phyloP scores from a whole-genome alignment of 2,888 invertebrate species.

The Leptarthrus brevirostris region DNA sequence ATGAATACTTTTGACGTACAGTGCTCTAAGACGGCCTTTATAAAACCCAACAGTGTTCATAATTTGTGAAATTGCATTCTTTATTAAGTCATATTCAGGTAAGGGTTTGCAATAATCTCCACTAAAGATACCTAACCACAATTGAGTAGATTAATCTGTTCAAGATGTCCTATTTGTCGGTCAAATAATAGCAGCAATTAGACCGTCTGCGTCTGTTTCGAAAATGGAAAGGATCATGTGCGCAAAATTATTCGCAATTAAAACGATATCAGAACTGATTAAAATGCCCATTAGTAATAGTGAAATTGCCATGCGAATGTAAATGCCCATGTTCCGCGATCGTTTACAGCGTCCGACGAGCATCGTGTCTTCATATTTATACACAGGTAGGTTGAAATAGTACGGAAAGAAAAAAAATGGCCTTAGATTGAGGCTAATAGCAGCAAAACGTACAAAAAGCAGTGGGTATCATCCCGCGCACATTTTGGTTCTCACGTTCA shows the following conservation, averaged over 20 bases:
- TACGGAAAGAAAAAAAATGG: conserved; percentile 17
- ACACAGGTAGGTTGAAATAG: not conserved
- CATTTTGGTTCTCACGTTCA: conserved; percentile 45
- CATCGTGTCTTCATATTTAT: not conserved
- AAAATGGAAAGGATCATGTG: conserved; percentile 49
- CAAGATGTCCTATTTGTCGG: conserved; percentile 9
- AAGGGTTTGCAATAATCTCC: too few species aligned
- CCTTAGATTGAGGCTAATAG: conserved; percentile 45
- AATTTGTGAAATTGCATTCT: too few species aligned
- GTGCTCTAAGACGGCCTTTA: too few species aligned
- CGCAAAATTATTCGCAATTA: conserved; percentile 52
- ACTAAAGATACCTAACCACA: too few species aligned
- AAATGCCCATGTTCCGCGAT: conserved; percentile 10
- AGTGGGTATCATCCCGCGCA: conserved; percentile 37
- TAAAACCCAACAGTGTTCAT: too few species aligned
- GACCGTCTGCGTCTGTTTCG: not conserved
- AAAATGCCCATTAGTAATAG: conserved; percentile 49
- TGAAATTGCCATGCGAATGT: conserved; percentile 47
- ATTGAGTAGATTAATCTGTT: conserved; percentile 25
- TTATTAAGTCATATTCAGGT: too few species aligned
- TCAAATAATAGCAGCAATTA: conserved; percentile 3
- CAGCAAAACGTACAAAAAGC: conserved; percentile 33
- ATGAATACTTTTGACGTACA: too few species aligned
- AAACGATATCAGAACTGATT: conserved; percentile 54
- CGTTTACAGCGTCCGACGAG: not conserved